Evolutionary conservation across 2,797 vertebrate species (phyloP).

Genomic region (Nannoperca obscura): DNA sequence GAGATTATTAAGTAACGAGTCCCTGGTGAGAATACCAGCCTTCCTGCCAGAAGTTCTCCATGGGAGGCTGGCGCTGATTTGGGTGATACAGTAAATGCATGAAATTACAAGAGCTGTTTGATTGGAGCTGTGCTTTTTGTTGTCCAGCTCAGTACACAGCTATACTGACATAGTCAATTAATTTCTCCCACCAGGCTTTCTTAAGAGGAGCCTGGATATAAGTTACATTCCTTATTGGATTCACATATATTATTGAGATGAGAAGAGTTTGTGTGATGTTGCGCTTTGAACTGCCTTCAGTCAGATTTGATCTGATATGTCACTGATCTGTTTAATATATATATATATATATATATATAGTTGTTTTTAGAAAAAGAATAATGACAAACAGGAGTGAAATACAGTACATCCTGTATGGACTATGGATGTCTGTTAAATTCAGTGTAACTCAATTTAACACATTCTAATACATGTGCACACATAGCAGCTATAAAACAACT

Average conservation of each 20-base stretch:
- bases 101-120: slow-evolving; percentile 61
- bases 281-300: slow-evolving; percentile 1
- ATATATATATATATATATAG: too few relatives aligned
- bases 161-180: slow-evolving; percentile 14
- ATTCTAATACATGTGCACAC: neutral
- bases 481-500: slow-evolving; percentile 9
- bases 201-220: neutral
- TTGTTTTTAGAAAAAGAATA: too few relatives aligned
- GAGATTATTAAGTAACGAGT: slow-evolving; percentile 83
- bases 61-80: slow-evolving; percentile 75
- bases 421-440: slow-evolving; percentile 4
- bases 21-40: slow-evolving; percentile 78
- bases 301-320: slow-evolving; percentile 10
- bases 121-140: slow-evolving; percentile 43
- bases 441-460: neutral
- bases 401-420: neutral
- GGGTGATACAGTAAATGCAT: slow-evolving; percentile 69
- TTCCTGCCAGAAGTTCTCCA: slow-evolving; percentile 78
- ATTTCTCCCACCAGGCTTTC: slow-evolving; percentile 12
- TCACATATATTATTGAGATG: slow-evolving; percentile 8
- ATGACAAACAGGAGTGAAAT: neutral
- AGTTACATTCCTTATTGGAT: neutral
- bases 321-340: neutral
- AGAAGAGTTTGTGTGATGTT: neutral
- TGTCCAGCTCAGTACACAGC: slow-evolving; percentile 26